Evolutionary conservation across 2,113 vertebrate genomes (phyloP).

Genomic region (Anoura caudifer): DNA sequence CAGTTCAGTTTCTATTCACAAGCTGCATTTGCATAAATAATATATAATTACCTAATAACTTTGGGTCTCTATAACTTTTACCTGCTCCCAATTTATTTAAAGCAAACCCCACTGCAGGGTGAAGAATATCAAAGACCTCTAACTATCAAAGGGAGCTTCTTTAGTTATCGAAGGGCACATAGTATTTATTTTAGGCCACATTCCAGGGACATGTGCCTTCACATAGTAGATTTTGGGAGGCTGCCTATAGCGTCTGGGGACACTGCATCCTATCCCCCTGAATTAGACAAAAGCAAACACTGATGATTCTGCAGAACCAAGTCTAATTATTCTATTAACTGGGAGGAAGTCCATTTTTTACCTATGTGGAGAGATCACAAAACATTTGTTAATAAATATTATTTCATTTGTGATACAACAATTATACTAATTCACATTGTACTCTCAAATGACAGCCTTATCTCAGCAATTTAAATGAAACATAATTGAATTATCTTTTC

Average conservation of each 20-base stretch:
- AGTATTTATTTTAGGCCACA: not conserved
- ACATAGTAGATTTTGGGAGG: not conserved
- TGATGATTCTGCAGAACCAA: not conserved
- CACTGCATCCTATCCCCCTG: not conserved
- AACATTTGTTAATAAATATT: not conserved
- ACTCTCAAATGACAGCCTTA: not conserved
- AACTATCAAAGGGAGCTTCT: not conserved
- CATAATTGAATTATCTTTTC: not conserved
- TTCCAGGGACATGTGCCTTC: not conserved
- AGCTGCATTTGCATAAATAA: not conserved
- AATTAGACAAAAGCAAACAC: not conserved
- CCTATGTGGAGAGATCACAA: not conserved
- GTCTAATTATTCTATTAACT: not conserved
- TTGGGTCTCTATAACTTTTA: not conserved
- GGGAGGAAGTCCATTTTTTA: not conserved
- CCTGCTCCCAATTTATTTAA: not conserved
- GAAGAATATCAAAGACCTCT: not conserved
- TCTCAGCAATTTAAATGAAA: not conserved
- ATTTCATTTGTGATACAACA: not conserved
- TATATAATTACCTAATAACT: not conserved
- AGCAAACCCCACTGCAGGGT: not conserved
- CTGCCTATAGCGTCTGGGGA: not conserved
- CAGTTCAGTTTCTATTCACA: not conserved
- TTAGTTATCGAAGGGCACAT: not conserved
- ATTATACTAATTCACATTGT: not conserved